A percentile compares a stretch with the other conserved stretches of the same genome.
Conservation (phyloP, 2,888 invertebrate species). For the Rhyacophila evoluta region DNA sequence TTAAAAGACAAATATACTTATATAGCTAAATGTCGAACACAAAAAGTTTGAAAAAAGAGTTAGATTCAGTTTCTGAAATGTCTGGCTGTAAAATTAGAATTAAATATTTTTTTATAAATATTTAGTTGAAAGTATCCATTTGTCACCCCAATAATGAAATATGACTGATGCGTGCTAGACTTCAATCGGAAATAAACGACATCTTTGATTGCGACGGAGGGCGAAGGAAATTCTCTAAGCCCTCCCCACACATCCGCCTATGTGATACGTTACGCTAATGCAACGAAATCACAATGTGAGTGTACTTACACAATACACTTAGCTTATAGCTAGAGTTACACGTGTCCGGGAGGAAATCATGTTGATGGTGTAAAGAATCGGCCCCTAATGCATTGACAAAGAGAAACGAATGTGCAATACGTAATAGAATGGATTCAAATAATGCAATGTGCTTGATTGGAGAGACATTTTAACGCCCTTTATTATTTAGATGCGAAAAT, state of each 20-base stretch:
- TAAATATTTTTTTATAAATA: no score
- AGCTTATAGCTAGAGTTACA: background rate
- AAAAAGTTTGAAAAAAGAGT: no score
- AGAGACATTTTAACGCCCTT: background rate
- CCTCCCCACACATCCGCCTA: background rate
- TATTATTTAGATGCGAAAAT: no score
- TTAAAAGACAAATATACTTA: no score
- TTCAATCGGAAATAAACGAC: no score
- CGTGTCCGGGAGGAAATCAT: conserved; percentile 20
- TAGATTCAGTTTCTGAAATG: no score
- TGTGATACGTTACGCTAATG: background rate
- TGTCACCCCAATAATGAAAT: no score
- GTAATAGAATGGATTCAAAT: background rate
- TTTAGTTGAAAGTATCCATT: no score
- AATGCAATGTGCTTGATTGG: background rate
- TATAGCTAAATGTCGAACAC: no score
- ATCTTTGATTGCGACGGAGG: background rate
- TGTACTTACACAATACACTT: background rate
- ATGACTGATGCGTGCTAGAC: no score
- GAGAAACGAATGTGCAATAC: background rate
- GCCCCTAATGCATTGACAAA: conserved; percentile 16
- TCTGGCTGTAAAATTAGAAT: no score
- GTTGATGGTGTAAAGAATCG: background rate
- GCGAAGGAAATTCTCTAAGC: background rate
- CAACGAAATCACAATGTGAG: background rate